Percentiles rank a stretch among this genome's conserved stretches.
Conservation (phyloP, 2,888 invertebrate species). For the Rotaria sp. region DNA sequence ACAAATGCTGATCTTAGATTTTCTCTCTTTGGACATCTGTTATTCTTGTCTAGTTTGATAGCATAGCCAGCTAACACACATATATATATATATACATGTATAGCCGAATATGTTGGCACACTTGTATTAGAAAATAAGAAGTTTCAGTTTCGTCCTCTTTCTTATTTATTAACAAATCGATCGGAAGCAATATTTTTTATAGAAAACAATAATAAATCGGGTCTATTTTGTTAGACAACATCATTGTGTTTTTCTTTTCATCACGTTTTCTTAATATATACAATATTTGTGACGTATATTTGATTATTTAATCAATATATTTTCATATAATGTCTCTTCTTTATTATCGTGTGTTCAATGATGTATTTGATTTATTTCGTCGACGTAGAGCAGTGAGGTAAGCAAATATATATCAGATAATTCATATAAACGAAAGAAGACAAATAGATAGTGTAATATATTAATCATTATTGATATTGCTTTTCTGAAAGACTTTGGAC, state of each 20-base stretch:
- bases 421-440: neutral
- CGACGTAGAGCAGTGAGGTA: neutral
- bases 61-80: neutral
- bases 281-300: neutral
- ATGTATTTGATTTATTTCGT: neutral
- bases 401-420: neutral
- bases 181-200: neutral
- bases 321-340: neutral
- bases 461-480: too few relatives aligned
- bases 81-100: neutral
- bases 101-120: neutral
- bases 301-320: neutral
- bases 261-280: neutral
- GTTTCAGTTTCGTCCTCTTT: neutral
- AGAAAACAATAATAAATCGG: neutral
- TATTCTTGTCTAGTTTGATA: neutral
- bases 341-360: neutral
- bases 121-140: neutral
- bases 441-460: too few relatives aligned
- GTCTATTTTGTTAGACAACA: neutral
- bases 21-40: neutral
- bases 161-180: neutral
- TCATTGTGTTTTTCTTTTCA: neutral
- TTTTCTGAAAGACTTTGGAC: too few relatives aligned
- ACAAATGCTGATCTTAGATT: neutral